These are phyloP conservation scores for Dinoponera quadriceps DNA, from an alignment of 1,140 invertebrate species.

Conservation along the genomic window DNA sequence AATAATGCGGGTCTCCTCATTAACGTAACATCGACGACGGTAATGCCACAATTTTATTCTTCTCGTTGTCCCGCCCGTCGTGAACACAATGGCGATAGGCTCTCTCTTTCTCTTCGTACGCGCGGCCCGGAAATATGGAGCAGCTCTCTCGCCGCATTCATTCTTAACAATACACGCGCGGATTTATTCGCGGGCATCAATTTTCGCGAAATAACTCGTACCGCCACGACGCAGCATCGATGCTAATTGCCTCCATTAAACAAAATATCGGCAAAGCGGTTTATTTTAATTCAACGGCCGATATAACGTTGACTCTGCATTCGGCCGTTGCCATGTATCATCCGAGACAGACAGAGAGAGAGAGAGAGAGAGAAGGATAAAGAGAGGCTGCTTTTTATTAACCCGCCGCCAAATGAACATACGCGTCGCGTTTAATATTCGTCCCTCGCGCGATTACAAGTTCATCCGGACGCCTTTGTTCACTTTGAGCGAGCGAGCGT, in stretches of 20 bases:
- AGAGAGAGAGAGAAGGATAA: too few relatives aligned
- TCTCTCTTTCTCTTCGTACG: not conserved
- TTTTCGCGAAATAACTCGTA: conserved; percentile 28
- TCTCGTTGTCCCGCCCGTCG: not conserved
- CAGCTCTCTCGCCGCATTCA: conserved; percentile 22
- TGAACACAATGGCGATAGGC: conserved; percentile 65
- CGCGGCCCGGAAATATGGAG: conserved; percentile 1
- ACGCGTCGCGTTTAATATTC: not conserved
- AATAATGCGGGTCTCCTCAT: conserved; percentile 62
- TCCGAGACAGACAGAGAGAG: too few relatives aligned
- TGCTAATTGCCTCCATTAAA: conserved; percentile 11
- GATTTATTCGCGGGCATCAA: conserved; percentile 46
- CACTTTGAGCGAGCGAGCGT: too few relatives aligned
- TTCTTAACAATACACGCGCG: conserved; percentile 18
- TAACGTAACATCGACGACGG: conserved; percentile 67
- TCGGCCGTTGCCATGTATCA: not conserved
- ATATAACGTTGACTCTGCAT: not conserved
- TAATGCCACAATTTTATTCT: conserved; percentile 68
- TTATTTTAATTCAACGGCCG: conserved; percentile 27
- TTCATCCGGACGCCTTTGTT: not conserved
- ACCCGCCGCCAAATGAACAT: not conserved
- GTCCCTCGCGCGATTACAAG: not conserved
- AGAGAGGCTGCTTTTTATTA: not conserved
- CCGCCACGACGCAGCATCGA: not conserved
- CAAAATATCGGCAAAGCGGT: conserved; percentile 14